Conservation (phyloP, 2,113 vertebrate species). For the Phycodurus eques region DNA sequence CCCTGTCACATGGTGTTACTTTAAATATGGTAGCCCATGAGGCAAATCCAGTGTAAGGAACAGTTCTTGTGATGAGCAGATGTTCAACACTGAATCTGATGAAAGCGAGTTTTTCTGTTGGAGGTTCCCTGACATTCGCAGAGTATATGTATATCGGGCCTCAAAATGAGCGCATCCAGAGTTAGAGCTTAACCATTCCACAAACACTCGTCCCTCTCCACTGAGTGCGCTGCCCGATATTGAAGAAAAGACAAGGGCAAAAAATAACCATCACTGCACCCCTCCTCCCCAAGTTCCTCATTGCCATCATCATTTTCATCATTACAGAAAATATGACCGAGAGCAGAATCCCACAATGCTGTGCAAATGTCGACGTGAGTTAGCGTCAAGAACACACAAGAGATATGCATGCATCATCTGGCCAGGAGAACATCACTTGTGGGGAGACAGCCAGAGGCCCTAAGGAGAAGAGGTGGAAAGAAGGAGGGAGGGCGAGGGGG, state of each 20-base stretch:
- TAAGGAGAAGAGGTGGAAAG: slow-evolving; percentile 43
- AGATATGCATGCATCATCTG: slow-evolving; percentile 76
- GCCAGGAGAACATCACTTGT: slow-evolving; percentile 78
- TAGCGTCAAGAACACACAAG: slow-evolving; percentile 77
- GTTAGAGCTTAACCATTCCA: slow-evolving; percentile 27
- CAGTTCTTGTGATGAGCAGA: slow-evolving; percentile 5
- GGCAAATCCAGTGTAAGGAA: neutral
- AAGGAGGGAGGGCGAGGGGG: neutral
- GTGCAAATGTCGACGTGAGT: slow-evolving; percentile 70
- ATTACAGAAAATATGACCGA: slow-evolving; percentile 76
- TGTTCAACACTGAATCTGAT: slow-evolving; percentile 5
- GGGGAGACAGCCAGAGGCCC: slow-evolving; percentile 74
- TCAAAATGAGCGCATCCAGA: slow-evolving; percentile 17
- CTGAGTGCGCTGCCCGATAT: slow-evolving; percentile 64
- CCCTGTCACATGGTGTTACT: slow-evolving; percentile 25
- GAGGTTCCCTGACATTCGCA: neutral
- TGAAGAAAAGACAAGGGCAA: slow-evolving; percentile 63
- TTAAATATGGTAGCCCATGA: slow-evolving; percentile 19
- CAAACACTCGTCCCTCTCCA: slow-evolving; percentile 42
- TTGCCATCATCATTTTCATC: slow-evolving; percentile 76
- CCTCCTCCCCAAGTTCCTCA: slow-evolving; percentile 54
- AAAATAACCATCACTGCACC: slow-evolving; percentile 53
- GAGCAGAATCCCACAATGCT: slow-evolving; percentile 77
- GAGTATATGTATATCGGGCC: neutral
- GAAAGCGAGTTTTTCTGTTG: neutral